Percentiles rank a stretch among this genome's conserved stretches.
These are phyloP conservation scores for Nannoperca obscura DNA, from an alignment of 2,797 vertebrate species.

Conservation along the genomic window DNA sequence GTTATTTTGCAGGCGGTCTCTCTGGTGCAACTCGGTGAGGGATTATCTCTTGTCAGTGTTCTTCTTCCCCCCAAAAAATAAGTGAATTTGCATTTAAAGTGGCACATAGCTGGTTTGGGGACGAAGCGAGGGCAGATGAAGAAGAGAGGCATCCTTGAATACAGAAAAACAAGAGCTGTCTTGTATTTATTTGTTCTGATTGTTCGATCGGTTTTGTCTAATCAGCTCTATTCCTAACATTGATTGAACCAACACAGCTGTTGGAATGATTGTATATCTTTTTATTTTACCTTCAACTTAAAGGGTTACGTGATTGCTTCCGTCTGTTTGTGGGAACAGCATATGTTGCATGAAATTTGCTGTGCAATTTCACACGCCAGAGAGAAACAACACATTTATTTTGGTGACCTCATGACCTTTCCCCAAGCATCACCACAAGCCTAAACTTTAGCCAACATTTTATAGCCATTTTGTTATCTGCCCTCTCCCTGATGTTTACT, in stretches of 20 bases:
- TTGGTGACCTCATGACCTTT: constrained; percentile 29
- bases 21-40: constrained; percentile 68
- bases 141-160: constrained; percentile 61
- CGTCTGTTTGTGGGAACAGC: constrained; percentile 18
- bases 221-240: constrained; percentile 46
- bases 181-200: constrained; percentile 69
- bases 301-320: constrained; percentile 33
- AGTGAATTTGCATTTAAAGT: constrained; percentile 85
- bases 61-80: constrained; percentile 58
- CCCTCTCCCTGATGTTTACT: constrained; percentile 25
- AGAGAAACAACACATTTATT: constrained; percentile 30
- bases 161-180: constrained; percentile 57
- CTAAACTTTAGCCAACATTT: constrained; percentile 26
- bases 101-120: constrained; percentile 71
- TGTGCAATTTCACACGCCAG: constrained; percentile 24
- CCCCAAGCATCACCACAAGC: constrained; percentile 25
- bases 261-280: constrained; percentile 13
- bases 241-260: constrained; percentile 37
- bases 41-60: constrained; percentile 81
- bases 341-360: constrained; percentile 39
- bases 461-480: constrained; percentile 18
- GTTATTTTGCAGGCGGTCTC: constrained; percentile 72
- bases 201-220: constrained; percentile 55
- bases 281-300: constrained; percentile 16
- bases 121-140: constrained; percentile 64